phyloP scores from a whole-genome alignment of 1,140 invertebrate species.

The Drosophila tristis region DNA sequence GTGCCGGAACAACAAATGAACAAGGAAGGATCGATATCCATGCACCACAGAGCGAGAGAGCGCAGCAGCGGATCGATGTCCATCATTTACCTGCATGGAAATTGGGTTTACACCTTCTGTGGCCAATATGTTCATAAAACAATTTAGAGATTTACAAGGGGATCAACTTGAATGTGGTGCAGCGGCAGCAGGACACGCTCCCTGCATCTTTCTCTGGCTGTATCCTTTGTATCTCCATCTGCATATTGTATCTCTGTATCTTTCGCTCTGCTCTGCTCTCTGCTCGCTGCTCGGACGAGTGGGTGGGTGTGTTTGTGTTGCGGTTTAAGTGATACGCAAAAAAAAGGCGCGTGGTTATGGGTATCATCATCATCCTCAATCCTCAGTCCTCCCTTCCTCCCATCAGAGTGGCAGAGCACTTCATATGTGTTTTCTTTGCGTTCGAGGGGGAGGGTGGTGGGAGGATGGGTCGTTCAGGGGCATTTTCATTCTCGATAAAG shows the following conservation, averaged over 20 bases:
- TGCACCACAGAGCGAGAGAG: too few species aligned
- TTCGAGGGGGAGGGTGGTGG: slow-evolving; percentile 16
- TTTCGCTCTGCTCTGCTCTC: slow-evolving; percentile 1
- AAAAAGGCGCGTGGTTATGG: slow-evolving; percentile 57
- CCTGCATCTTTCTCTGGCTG: too few species aligned
- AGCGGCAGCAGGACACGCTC: slow-evolving; percentile 3
- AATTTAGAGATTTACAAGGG: slow-evolving; percentile 80
- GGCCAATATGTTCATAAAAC: slow-evolving; percentile 79
- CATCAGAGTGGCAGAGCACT: slow-evolving; percentile 10
- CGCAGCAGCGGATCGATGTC: slow-evolving; percentile 1
- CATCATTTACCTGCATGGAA: slow-evolving; percentile 61
- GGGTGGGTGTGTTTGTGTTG: slow-evolving; percentile 41
- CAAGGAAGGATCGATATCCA: too few species aligned
- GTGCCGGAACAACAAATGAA: slow-evolving; percentile 63
- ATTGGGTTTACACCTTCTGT: slow-evolving; percentile 79
- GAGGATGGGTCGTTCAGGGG: neutral
- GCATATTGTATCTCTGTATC: neutral
- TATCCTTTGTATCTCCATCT: slow-evolving; percentile 1
- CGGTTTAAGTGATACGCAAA: slow-evolving; percentile 40
- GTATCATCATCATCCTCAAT: slow-evolving; percentile 36
- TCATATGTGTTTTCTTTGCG: slow-evolving; percentile 70
- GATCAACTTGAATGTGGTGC: slow-evolving; percentile 69
- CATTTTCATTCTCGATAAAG: slow-evolving; percentile 75
- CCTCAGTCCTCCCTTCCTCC: slow-evolving; percentile 29
- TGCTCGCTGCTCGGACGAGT: neutral